Evolutionary conservation across 2,888 invertebrate genomes (phyloP), one percentile per base, ranked within the genome.

Genomic region (Acrobasis repandana): DNA sequence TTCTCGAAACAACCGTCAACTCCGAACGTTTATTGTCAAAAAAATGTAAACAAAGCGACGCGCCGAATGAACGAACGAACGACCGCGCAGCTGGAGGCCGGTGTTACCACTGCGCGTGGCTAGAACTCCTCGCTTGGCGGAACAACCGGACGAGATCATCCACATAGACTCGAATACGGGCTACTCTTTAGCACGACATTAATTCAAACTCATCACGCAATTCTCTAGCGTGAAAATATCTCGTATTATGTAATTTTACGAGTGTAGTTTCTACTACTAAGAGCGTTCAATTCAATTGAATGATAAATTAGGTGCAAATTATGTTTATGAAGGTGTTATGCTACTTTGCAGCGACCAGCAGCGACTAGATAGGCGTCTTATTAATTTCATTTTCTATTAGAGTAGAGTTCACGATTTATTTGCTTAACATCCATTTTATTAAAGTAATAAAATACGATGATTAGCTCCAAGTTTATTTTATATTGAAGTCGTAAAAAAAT

Each of bases 41-140:
- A 83, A 85, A 83, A 86, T 84, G 89, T 91, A 90, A 90, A 90
- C 90, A 92, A 91, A 81, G 81, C 80, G 72, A 76, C 9, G 51
- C 51, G 76, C 68, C 77, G 73, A 75, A 70, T 69, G 78, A 82
- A 79, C 76, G 79, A 83, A 80, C 72, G 76, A 79, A 77, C 86
- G 75, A 82, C 90, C 85, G 82, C 83, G 72, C 86, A 75, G 75
- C 80, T 76, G 72, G 81, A 76, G 77, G 77, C 76, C 89, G 82
- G 85, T 89, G 90, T 90, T 91, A 84, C 92, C 91, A 91, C 88
- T 91, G 86, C 83, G 73, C 70, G 76, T 71, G 66, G 63, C 67
- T 69, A 70, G 77, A 76, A 75, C 80, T 81, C 84, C 83, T 79
- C 68, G 70, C 68, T 65, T 62, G n/a, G 67, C 74, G 74, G 79